phyloP scores from a whole-genome alignment of 2,797 vertebrate genomes.

The Lacerta bilineata region DNA sequence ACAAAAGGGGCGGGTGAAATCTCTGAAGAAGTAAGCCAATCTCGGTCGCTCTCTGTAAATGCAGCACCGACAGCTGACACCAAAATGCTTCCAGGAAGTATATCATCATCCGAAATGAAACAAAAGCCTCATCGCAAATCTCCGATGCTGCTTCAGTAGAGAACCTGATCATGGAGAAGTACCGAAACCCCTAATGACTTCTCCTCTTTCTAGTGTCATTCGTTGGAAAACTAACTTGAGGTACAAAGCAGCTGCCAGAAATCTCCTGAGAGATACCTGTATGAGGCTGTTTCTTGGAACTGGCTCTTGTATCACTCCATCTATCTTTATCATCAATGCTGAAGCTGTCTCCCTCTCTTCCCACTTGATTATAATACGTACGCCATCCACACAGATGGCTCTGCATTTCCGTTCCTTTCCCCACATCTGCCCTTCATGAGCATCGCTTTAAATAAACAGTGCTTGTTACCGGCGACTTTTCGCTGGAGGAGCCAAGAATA shows the following conservation, averaged over 20 bases:
- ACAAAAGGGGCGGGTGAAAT: background rate
- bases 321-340: slow-evolving; percentile 9
- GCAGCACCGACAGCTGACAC: background rate
- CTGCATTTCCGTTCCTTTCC: slow-evolving; percentile 9
- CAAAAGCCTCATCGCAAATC: slow-evolving; percentile 9
- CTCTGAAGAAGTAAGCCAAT: background rate
- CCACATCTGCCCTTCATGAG: background rate
- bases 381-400: background rate
- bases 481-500: slow-evolving; percentile 45
- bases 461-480: slow-evolving; percentile 52
- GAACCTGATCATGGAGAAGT: background rate
- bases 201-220: background rate
- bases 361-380: slow-evolving; percentile 17
- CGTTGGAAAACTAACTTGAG: slow-evolving; percentile 33
- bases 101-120: slow-evolving; percentile 34
- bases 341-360: background rate
- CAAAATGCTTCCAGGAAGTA: slow-evolving; percentile 37
- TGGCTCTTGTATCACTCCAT: background rate
- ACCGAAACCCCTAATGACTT: background rate
- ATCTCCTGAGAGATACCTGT: background rate
- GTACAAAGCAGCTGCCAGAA: slow-evolving; percentile 44
- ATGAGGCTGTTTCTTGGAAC: slow-evolving; percentile 40
- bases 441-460: slow-evolving; percentile 30
- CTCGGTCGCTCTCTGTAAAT: background rate
- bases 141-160: background rate